Conservation (phyloP, 2,113 vertebrate genomes). For the Gracilinanus agilis region DNA sequence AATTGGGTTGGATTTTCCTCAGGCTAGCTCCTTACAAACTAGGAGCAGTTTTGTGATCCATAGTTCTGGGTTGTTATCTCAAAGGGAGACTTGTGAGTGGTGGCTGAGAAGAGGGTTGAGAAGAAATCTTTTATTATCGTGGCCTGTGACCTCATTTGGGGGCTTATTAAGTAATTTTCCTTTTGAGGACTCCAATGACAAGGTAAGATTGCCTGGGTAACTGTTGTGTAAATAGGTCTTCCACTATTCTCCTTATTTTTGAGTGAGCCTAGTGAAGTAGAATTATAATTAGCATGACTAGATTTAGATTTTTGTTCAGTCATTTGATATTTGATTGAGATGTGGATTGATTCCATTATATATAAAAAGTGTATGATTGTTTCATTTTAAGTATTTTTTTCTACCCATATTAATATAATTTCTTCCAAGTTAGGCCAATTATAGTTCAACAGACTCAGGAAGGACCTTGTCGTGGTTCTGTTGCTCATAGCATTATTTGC, state of each 20-base stretch:
- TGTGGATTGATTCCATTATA: background rate
- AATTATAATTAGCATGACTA: background rate
- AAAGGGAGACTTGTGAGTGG: background rate
- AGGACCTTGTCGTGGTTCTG: constrained; percentile 78
- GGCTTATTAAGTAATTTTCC: background rate
- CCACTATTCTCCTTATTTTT: background rate
- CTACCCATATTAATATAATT: background rate
- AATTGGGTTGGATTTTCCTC: background rate
- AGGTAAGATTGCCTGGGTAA: background rate
- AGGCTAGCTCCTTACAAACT: background rate
- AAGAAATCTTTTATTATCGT: background rate
- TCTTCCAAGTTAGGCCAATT: background rate
- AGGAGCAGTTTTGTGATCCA: background rate
- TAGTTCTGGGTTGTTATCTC: background rate
- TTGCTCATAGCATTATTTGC: constrained; percentile 78
- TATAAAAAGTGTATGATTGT: background rate
- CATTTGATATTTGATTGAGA: background rate
- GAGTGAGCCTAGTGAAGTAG: background rate
- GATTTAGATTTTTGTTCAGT: background rate
- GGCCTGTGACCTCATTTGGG: background rate
- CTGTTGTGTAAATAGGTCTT: background rate
- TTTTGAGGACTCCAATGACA: background rate
- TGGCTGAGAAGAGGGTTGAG: background rate
- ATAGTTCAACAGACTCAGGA: constrained; percentile 69
- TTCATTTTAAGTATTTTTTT: background rate